Conservation (phyloP, 1,140 invertebrate genomes). For the Procambarus virginalis region DNA sequence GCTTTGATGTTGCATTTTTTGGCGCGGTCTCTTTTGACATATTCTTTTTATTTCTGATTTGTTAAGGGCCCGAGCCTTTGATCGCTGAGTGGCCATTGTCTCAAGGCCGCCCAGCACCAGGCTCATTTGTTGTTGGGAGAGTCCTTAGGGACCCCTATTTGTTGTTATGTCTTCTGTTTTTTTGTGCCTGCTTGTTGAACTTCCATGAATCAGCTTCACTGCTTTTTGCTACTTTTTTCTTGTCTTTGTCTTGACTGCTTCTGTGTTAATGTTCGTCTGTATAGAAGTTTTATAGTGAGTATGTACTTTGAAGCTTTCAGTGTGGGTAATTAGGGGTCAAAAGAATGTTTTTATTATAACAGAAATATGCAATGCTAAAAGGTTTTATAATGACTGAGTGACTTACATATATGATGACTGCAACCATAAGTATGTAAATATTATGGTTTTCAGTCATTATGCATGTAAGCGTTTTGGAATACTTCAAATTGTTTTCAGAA, state of each 20-base stretch:
- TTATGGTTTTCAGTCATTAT: too few relatives aligned
- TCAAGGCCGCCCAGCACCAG: slow-evolving; percentile 41
- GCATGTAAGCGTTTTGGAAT: too few relatives aligned
- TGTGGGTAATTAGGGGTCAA: background rate
- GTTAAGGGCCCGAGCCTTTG: slow-evolving; percentile 51
- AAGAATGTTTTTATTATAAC: background rate
- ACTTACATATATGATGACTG: too few relatives aligned
- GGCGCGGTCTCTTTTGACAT: slow-evolving; percentile 48
- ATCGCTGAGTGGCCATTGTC: slow-evolving; percentile 48
- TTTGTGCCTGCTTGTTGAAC: slow-evolving; percentile 10
- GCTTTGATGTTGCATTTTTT: slow-evolving; percentile 53
- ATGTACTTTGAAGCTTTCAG: background rate
- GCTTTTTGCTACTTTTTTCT: background rate
- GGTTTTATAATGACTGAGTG: too few relatives aligned
- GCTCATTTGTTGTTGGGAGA: slow-evolving; percentile 44
- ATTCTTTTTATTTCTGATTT: slow-evolving; percentile 55
- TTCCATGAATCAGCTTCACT: background rate
- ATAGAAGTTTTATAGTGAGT: background rate
- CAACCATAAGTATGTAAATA: too few relatives aligned
- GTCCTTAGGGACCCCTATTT: slow-evolving; percentile 39
- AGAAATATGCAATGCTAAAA: too few relatives aligned
- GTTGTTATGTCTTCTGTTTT: slow-evolving; percentile 11
- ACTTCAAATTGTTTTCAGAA: too few relatives aligned
- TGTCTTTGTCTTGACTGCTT: background rate
- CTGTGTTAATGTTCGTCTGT: background rate